These are phyloP conservation scores for Hydrochoerus hydrochaeris DNA, from an alignment of 2,113 vertebrate genomes.

Conservation along the genomic window DNA sequence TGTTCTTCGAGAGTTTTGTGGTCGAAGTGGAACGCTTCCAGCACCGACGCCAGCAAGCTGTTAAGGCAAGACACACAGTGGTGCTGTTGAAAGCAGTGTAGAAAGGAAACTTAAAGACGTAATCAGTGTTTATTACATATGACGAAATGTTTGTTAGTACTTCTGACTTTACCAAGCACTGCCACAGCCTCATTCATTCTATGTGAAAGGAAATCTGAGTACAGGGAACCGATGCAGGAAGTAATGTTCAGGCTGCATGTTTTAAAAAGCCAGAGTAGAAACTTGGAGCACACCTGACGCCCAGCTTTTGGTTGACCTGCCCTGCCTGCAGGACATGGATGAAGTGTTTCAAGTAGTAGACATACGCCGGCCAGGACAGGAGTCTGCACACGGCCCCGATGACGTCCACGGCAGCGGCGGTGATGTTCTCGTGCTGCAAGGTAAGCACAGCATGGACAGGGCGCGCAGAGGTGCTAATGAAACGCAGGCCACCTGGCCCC, in stretches of 20 bases:
- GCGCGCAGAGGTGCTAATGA: background rate
- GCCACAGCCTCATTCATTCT: background rate
- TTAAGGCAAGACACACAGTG: background rate
- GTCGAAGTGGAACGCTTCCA: constrained; percentile 98
- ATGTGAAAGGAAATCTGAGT: background rate
- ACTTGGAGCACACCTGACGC: constrained; percentile 88
- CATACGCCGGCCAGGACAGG: constrained; percentile 95
- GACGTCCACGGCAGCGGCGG: constrained; percentile 92
- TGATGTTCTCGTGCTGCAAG: constrained; percentile 94
- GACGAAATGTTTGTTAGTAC: background rate
- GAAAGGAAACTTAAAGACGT: background rate
- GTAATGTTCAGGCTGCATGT: background rate
- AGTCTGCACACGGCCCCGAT: constrained; percentile 93
- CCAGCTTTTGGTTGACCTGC: constrained; percentile 92
- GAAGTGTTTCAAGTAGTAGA: constrained; percentile 95
- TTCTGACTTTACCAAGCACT: background rate
- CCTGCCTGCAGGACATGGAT: constrained; percentile 93
- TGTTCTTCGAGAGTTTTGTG: constrained; percentile 92
- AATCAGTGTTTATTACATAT: no score
- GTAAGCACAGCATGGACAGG: constrained; percentile 34
- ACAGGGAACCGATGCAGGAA: background rate
- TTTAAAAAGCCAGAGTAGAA: constrained; percentile 39
- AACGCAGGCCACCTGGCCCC: background rate
- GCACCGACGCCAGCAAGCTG: constrained; percentile 94
- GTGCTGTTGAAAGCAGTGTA: no score